A percentile compares a stretch with the other conserved stretches of the same genome.
Conservation (phyloP, 1,140 invertebrate genomes). For the Thrips palmi region DNA sequence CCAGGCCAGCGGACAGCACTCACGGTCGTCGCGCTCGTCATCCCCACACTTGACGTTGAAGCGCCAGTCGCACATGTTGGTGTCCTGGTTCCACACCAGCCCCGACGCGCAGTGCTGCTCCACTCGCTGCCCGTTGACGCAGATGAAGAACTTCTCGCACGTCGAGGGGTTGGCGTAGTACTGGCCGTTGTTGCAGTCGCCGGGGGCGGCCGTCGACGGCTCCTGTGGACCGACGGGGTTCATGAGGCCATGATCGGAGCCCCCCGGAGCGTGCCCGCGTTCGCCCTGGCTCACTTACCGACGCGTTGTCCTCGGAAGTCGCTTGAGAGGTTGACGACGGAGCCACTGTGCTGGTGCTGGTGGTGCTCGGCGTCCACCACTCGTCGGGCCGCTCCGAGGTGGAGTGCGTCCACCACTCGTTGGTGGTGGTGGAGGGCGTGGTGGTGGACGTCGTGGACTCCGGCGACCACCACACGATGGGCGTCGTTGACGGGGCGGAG, state of each 20-base stretch:
- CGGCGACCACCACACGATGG: not conserved
- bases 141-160: slow-evolving; percentile 47
- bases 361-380: slow-evolving; percentile 10
- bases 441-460: too few relatives aligned
- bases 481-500: not conserved
- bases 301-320: too few relatives aligned
- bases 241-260: too few relatives aligned
- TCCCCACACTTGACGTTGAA: slow-evolving; percentile 25
- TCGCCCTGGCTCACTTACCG: too few relatives aligned
- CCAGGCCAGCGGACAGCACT: not conserved
- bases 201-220: slow-evolving; percentile 9
- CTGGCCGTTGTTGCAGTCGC: slow-evolving; percentile 24
- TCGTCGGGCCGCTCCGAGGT: not conserved
- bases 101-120: slow-evolving; percentile 47
- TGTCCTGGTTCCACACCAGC: slow-evolving; percentile 41
- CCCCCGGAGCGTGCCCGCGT: too few relatives aligned
- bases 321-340: slow-evolving; percentile 9
- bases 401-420: slow-evolving; percentile 6
- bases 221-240: not conserved
- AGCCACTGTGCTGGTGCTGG: slow-evolving; percentile 9
- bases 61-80: slow-evolving; percentile 48
- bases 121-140: slow-evolving; percentile 42
- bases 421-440: slow-evolving; percentile 12
- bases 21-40: not conserved
- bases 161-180: slow-evolving; percentile 33